Evolutionary conservation across 2,888 invertebrate species (phyloP).

Genomic region (Ischnus inquisitorius): DNA sequence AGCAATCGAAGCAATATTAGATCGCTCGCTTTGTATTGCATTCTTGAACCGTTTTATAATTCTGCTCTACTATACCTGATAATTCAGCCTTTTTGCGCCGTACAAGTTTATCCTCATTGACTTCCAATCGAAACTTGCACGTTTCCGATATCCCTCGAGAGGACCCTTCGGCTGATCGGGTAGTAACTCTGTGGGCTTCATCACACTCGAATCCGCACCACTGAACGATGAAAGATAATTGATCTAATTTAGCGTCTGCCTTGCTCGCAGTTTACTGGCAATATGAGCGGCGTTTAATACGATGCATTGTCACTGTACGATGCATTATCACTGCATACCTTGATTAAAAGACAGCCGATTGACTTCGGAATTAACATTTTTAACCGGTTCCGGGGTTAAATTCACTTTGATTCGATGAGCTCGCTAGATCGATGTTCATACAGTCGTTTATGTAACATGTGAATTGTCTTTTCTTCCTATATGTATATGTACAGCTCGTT

Average conservation of each 20-base stretch:
- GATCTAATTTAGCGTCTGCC: neutral
- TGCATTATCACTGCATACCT: too few relatives aligned
- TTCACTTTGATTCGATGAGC: too few relatives aligned
- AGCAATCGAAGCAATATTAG: constrained; percentile 52
- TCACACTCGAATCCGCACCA: constrained; percentile 18
- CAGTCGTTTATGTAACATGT: too few relatives aligned
- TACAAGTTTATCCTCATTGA: constrained; percentile 92
- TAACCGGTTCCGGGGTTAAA: too few relatives aligned
- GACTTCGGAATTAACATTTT: too few relatives aligned
- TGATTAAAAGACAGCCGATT: too few relatives aligned
- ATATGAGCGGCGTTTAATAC: too few relatives aligned
- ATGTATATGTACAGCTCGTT: too few relatives aligned
- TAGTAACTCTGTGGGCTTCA: constrained; percentile 86
- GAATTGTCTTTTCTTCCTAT: too few relatives aligned
- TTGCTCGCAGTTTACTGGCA: too few relatives aligned
- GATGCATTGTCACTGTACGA: too few relatives aligned
- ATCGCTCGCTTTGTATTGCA: neutral
- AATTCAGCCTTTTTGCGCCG: constrained; percentile 90
- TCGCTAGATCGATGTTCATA: too few relatives aligned
- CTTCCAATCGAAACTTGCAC: constrained; percentile 95
- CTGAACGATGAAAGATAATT: neutral
- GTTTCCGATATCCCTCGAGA: constrained; percentile 91
- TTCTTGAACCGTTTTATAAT: neutral
- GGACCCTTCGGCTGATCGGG: constrained; percentile 91
- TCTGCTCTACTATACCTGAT: constrained; percentile 88